Base-by-base conservation (phyloP, 1,140 invertebrate genomes). In the Rhopalosiphum maidis region DNA sequence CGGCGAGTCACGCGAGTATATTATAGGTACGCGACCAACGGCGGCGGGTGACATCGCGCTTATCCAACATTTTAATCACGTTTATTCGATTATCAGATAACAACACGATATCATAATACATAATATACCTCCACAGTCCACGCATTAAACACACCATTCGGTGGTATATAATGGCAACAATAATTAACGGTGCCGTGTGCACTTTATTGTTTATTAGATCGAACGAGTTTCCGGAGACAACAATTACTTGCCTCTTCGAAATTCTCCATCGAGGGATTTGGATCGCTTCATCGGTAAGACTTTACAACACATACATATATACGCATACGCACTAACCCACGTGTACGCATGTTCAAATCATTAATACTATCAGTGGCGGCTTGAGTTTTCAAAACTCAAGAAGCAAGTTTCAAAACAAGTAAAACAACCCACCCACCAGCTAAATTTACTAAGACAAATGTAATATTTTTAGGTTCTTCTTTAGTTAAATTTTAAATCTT, bases 221-320 rank as follows among this genome's bases (percentile, higher is more conserved):
- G 91, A 93, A 86, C 91, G 91, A 22, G 46, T 86, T 30, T 4
- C 91, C 46, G 77, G 91, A 21, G 91, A 93, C 22, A 93, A 85
- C 89, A 93, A 85, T 55, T 93, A 51, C 41, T 21, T 37, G 48
- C 35, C 82, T 2, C 82, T 86, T 8, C 91, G 91, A 22, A 93
- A 85, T 35, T 41, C 91, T 43, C 35, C 91, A 22, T 54, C 91
- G 2, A 93, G 82, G 35, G 82, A 92, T 55, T 85, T 93, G 23
- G 77, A 93, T 5, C 91, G 91, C 30, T 93, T 93, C 35, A 93
- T 93, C 46, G 91, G 91, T 93, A 35, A 91, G 46, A 77, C 6
- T 77, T 77, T 37, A 37, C 35, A 23, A 21, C 30, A 54, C 21
- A 25, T 60, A 25, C 7, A 51, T 51, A 51, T n/a, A 77, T 77